Percentiles rank a stretch among this genome's conserved stretches.
These are phyloP conservation scores for Microctonus brassicae DNA, from an alignment of 2,888 invertebrate genomes.

Conservation along the genomic window DNA sequence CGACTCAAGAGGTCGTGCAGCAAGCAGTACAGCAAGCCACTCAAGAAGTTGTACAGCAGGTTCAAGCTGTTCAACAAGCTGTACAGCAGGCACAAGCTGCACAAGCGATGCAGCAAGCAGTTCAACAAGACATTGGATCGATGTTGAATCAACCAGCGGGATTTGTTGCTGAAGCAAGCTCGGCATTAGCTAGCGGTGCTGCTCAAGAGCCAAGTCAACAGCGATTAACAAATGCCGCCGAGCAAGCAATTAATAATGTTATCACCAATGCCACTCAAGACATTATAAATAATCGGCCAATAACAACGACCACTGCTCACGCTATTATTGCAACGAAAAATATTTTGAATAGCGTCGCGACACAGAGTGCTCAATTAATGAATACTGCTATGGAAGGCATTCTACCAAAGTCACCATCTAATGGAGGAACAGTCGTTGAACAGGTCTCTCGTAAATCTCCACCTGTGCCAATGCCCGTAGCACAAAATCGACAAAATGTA, in stretches of 20 bases:
- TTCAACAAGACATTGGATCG: slow-evolving; percentile 67
- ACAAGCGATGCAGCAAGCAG: slow-evolving; percentile 67
- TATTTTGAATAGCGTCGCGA: slow-evolving; percentile 65
- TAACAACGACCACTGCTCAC: slow-evolving; percentile 67
- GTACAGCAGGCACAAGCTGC: slow-evolving; percentile 68
- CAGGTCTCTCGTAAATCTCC: slow-evolving; percentile 64
- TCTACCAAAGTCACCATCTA: slow-evolving; percentile 62
- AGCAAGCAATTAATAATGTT: slow-evolving; percentile 66
- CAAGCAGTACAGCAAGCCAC: slow-evolving; percentile 66
- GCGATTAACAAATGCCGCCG: slow-evolving; percentile 64
- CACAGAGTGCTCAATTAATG: slow-evolving; percentile 67
- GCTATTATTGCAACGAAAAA: slow-evolving; percentile 69
- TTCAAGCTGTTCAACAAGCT: slow-evolving; percentile 66
- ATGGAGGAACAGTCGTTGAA: slow-evolving; percentile 59
- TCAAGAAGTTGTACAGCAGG: slow-evolving; percentile 63
- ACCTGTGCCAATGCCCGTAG: slow-evolving; percentile 54
- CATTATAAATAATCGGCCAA: slow-evolving; percentile 66
- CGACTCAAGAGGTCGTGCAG: slow-evolving; percentile 61
- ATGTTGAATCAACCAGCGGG: slow-evolving; percentile 65
- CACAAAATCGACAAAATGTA: slow-evolving; percentile 69
- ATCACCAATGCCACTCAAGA: slow-evolving; percentile 67
- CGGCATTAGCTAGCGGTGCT: slow-evolving; percentile 63
- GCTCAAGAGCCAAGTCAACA: slow-evolving; percentile 66
- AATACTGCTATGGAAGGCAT: slow-evolving; percentile 66
- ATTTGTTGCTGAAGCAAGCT: slow-evolving; percentile 66